A percentile compares a stretch with the other conserved stretches of the same genome.
These are phyloP conservation scores for Phoeniculus purpureus DNA, from an alignment of 2,797 vertebrate species.

Conservation along the genomic window DNA sequence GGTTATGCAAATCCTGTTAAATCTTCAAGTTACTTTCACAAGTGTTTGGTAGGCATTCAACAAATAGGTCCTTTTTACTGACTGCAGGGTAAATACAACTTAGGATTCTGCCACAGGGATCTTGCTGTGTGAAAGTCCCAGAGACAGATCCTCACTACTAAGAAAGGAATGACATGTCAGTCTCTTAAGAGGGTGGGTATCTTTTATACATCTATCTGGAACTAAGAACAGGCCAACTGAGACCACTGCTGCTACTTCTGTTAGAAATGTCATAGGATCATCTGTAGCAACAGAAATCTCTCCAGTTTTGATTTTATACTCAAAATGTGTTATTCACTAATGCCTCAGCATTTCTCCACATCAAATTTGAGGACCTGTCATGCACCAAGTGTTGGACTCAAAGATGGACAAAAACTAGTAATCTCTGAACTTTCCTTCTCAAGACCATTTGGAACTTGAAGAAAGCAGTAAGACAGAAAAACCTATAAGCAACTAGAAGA, in stretches of 20 bases:
- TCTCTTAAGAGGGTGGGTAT: background rate
- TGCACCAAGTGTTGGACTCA: background rate
- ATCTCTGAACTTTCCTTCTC: background rate
- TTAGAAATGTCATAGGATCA: background rate
- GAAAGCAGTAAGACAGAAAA: background rate
- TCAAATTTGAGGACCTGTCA: background rate
- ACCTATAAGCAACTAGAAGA: background rate
- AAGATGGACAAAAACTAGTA: background rate
- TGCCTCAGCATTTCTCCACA: background rate
- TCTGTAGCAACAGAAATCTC: background rate
- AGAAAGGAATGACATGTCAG: background rate
- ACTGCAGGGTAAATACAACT: background rate
- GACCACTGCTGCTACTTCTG: background rate
- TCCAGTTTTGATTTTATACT: background rate
- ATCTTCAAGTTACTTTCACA: background rate
- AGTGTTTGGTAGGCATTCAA: background rate
- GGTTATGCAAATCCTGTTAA: background rate
- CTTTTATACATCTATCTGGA: background rate
- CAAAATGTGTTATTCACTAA: background rate
- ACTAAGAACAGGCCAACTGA: background rate
- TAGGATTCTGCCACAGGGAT: background rate
- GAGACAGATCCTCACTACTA: background rate
- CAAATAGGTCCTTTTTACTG: background rate
- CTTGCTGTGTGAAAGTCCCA: background rate
- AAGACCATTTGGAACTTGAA: background rate